A percentile compares a stretch with the other conserved stretches of the same genome.
Conservation (phyloP, 2,797 vertebrate genomes). For the Sebastes cheni region DNA sequence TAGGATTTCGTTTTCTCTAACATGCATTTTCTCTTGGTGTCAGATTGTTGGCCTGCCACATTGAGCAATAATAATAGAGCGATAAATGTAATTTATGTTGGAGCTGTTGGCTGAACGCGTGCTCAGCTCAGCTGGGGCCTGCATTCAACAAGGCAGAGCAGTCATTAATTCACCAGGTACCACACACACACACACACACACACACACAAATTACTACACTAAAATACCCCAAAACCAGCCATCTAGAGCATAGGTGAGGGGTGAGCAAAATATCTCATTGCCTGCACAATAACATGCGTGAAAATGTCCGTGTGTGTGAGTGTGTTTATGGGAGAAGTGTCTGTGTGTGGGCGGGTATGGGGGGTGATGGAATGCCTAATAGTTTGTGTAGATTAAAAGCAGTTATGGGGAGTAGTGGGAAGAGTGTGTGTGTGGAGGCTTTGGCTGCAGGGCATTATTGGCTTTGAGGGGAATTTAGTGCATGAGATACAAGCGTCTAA, state of each 20-base stretch:
- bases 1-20: slow-evolving; percentile 15
- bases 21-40: slow-evolving; percentile 33
- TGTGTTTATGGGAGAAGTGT: slow-evolving; percentile 74
- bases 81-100: slow-evolving; percentile 74
- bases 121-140: slow-evolving; percentile 72
- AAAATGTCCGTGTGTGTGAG: slow-evolving; percentile 62
- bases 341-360: slow-evolving; percentile 64
- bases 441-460: slow-evolving; percentile 48
- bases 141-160: slow-evolving; percentile 57
- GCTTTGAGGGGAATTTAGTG: slow-evolving; percentile 46
- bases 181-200: slow-evolving; percentile 31
- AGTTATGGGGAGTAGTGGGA: slow-evolving; percentile 60
- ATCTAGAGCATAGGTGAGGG: slow-evolving; percentile 60
- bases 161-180: slow-evolving; percentile 75
- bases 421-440: slow-evolving; percentile 30
- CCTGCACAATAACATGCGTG: slow-evolving; percentile 57
- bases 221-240: slow-evolving; percentile 59
- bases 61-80: slow-evolving; percentile 65
- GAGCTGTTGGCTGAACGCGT: slow-evolving; percentile 64
- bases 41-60: slow-evolving; percentile 63
- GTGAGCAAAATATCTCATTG: slow-evolving; percentile 51
- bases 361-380: slow-evolving; percentile 66
- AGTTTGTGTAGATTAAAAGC: slow-evolving; percentile 75
- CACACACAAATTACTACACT: slow-evolving; percentile 45
- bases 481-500: slow-evolving; percentile 28